phyloP scores from a whole-genome alignment of 2,113 vertebrate species.

The Erpornis zantholeuca region DNA sequence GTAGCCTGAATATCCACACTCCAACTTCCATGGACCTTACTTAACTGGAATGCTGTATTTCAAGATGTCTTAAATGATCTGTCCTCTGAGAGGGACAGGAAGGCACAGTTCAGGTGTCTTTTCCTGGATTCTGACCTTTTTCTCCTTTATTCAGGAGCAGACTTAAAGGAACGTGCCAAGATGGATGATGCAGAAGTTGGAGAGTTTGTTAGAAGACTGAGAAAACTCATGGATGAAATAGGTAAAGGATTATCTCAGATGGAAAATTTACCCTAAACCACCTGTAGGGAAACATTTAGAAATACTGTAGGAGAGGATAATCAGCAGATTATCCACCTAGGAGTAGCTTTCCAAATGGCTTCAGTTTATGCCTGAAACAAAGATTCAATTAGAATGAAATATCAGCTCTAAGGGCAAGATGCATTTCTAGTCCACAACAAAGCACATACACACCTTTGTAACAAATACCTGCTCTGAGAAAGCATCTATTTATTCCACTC shows the following conservation, averaged over 20 bases:
- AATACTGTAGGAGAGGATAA: background rate
- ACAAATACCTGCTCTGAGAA: background rate
- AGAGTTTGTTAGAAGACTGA: constrained; percentile 84
- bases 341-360: background rate
- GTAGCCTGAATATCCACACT: background rate
- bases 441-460: background rate
- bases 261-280: background rate
- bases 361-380: background rate
- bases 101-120: background rate
- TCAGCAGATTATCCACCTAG: background rate
- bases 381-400: background rate
- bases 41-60: background rate
- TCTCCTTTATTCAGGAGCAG: constrained; percentile 78
- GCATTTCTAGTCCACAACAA: background rate
- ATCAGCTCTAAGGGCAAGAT: background rate
- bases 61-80: background rate
- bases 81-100: background rate
- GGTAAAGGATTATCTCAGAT: constrained; percentile 69
- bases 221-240: constrained; percentile 90
- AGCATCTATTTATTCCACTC: background rate
- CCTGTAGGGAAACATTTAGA: background rate
- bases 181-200: constrained; percentile 85
- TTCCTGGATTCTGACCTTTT: background rate
- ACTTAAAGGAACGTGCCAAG: constrained; percentile 89
- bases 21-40: background rate